Conservation (phyloP, 1,140 invertebrate species). For the Spodoptera frugiperda region DNA sequence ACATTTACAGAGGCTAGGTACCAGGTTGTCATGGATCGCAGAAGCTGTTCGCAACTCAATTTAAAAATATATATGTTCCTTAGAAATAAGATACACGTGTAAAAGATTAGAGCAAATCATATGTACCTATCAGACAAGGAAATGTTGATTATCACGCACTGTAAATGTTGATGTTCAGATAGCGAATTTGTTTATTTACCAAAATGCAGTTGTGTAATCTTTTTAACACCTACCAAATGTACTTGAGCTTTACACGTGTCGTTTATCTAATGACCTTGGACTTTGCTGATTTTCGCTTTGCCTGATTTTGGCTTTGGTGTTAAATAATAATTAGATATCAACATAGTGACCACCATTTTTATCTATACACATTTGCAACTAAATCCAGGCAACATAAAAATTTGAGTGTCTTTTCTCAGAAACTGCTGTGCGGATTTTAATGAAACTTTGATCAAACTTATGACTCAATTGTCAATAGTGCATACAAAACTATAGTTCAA, state of each 20-base stretch:
- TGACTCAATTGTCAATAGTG: constrained; percentile 6
- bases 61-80: no score
- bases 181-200: background rate
- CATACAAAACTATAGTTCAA: background rate
- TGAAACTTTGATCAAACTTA: background rate
- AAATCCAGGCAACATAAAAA: no score
- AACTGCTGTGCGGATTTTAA: background rate
- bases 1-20: no score
- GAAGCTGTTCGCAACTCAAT: no score
- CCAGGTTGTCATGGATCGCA: no score
- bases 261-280: no score
- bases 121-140: background rate
- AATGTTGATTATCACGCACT: background rate
- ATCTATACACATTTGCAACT: no score
- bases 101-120: constrained; percentile 8
- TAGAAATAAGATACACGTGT: background rate
- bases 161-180: background rate
- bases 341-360: no score
- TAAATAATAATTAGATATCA: no score
- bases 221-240: background rate
- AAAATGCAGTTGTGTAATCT: constrained; percentile 3
- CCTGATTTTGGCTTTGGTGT: no score
- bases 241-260: no score
- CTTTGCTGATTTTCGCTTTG: no score
- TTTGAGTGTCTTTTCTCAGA: background rate